These are phyloP conservation scores for Tauraco erythrolophus DNA, from an alignment of 2,113 vertebrate genomes.

Conservation along the genomic window DNA sequence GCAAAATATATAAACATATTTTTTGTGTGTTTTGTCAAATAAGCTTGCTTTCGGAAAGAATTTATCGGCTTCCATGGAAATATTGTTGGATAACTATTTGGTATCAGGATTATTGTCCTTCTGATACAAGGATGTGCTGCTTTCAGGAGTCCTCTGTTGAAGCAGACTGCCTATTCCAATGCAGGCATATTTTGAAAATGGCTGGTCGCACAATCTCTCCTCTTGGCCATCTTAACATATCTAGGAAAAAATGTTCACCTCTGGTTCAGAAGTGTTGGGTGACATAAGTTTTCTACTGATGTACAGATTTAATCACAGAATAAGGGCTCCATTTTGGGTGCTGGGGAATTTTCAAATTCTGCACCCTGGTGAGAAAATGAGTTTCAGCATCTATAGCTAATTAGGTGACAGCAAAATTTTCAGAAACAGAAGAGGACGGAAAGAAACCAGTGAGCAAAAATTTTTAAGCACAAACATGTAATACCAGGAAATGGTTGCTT, in stretches of 20 bases:
- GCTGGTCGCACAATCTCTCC: neutral
- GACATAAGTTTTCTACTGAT: neutral
- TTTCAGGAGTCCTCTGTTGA: neutral
- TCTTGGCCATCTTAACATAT: neutral
- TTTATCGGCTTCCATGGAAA: neutral
- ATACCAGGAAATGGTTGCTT: neutral
- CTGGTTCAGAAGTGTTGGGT: neutral
- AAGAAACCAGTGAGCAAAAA: conserved; percentile 18
- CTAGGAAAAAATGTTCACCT: neutral
- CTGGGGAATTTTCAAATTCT: neutral
- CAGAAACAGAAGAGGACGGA: neutral
- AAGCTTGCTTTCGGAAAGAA: too few relatives aligned
- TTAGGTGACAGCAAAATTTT: neutral
- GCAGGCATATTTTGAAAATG: neutral
- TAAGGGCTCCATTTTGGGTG: neutral
- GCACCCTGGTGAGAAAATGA: neutral
- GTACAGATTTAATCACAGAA: neutral
- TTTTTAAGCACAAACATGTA: neutral
- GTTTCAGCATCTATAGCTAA: neutral
- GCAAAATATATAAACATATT: neutral
- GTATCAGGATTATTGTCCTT: neutral
- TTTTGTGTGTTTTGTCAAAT: neutral
- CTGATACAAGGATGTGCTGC: neutral
- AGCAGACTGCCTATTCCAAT: neutral
- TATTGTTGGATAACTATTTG: neutral